Evolutionary conservation across 2,888 invertebrate genomes (phyloP).

Genomic region (Palloptera scutellata): DNA sequence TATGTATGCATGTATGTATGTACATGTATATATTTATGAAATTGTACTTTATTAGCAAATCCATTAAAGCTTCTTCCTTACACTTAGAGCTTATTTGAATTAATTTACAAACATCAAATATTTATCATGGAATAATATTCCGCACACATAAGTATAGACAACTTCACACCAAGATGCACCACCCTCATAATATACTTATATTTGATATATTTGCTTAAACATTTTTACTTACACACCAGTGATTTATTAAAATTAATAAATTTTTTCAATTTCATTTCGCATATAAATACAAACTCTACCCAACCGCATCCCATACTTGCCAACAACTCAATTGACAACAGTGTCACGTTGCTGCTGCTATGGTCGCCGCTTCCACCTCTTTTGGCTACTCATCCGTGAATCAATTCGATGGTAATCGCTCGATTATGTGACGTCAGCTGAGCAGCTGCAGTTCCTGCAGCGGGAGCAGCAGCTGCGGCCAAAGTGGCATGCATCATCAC

Average conservation of each 20-base stretch:
- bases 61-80: too few relatives aligned
- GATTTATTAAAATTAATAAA: background rate
- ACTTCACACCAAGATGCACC: too few relatives aligned
- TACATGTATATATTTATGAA: background rate
- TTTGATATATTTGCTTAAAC: background rate
- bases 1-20: too few relatives aligned
- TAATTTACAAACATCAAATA: too few relatives aligned
- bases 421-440: constrained; percentile 64
- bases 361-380: constrained; percentile 64
- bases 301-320: background rate
- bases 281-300: background rate
- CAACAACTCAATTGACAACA: constrained; percentile 31
- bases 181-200: background rate
- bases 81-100: too few relatives aligned
- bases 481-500: constrained; percentile 45
- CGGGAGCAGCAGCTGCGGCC: constrained; percentile 62
- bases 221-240: background rate
- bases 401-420: constrained; percentile 61
- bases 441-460: constrained; percentile 65
- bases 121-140: too few relatives aligned
- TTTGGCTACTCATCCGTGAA: constrained; percentile 64
- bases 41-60: background rate
- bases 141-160: too few relatives aligned
- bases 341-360: constrained; percentile 65
- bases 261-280: background rate